A percentile compares a stretch with the other conserved stretches of the same genome.
Conservation (phyloP, 1,140 invertebrate genomes). For the Orchesella cincta region DNA sequence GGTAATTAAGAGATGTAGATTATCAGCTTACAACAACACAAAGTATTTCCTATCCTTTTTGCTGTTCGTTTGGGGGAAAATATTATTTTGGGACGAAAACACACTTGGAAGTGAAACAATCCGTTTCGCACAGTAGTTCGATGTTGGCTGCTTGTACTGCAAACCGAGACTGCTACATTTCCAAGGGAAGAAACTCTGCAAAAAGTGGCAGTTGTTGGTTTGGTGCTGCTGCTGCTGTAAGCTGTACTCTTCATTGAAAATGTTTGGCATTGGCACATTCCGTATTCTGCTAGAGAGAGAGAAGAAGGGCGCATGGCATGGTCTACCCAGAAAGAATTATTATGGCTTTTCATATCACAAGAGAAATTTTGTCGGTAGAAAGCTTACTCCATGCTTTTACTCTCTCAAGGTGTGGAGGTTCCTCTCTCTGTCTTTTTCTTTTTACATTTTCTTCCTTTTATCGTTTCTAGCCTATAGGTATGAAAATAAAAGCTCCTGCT, state of each 20-base stretch:
- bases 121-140: neutral
- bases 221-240: neutral
- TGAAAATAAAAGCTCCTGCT: neutral
- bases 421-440: neutral
- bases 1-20: neutral
- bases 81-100: neutral
- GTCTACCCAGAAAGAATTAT: neutral
- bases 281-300: neutral
- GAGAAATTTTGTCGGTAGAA: neutral
- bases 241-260: neutral
- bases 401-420: too few relatives aligned
- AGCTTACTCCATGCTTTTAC: too few relatives aligned
- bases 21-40: neutral
- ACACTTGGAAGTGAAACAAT: neutral
- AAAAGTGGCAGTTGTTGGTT: neutral
- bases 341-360: constrained; percentile 16
- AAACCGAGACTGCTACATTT: constrained; percentile 3
- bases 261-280: neutral
- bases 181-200: constrained; percentile 16
- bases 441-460: neutral
- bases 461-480: too few relatives aligned
- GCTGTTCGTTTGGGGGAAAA: neutral
- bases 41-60: neutral
- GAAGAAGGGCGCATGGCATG: constrained; percentile 24
- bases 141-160: neutral